phyloP scores from a whole-genome alignment of 2,888 invertebrate genomes.

The Holacanthella duospinosa region DNA sequence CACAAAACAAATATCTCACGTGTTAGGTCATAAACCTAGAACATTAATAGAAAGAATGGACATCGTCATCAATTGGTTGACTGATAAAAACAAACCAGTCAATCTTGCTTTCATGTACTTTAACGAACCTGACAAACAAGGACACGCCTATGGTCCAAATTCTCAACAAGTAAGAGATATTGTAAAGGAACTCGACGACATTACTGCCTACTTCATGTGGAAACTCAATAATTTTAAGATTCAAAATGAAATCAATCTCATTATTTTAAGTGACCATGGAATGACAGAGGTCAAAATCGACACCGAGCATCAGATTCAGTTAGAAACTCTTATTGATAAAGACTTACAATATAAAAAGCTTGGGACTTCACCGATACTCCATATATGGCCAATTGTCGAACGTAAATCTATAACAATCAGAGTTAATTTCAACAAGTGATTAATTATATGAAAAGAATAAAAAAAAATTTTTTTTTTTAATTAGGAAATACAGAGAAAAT shows the following conservation, averaged over 20 bases:
- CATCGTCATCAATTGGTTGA: conserved; percentile 51
- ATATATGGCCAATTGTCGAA: conserved; percentile 50
- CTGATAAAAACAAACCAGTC: conserved; percentile 48
- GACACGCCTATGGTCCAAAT: conserved; percentile 53
- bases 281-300: conserved; percentile 51
- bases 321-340: conserved; percentile 46
- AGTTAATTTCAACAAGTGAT: too few relatives aligned
- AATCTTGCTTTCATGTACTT: conserved; percentile 60
- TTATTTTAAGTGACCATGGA: conserved; percentile 66
- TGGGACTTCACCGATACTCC: conserved; percentile 50
- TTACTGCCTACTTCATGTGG: conserved; percentile 49
- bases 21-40: neutral
- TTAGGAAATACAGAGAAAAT: conserved; percentile 10
- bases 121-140: conserved; percentile 56
- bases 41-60: conserved; percentile 47
- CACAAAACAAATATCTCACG: conserved; percentile 39
- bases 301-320: conserved; percentile 48
- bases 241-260: conserved; percentile 50
- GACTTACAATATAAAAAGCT: conserved; percentile 42
- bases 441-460: too few relatives aligned
- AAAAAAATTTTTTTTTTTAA: too few relatives aligned
- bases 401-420: too few relatives aligned
- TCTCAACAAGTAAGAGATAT: conserved; percentile 40
- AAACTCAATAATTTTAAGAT: conserved; percentile 47
- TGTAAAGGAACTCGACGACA: conserved; percentile 39